These are phyloP conservation scores for Dryobates pubescens DNA, from an alignment of 2,797 vertebrate genomes.

Conservation along the genomic window DNA sequence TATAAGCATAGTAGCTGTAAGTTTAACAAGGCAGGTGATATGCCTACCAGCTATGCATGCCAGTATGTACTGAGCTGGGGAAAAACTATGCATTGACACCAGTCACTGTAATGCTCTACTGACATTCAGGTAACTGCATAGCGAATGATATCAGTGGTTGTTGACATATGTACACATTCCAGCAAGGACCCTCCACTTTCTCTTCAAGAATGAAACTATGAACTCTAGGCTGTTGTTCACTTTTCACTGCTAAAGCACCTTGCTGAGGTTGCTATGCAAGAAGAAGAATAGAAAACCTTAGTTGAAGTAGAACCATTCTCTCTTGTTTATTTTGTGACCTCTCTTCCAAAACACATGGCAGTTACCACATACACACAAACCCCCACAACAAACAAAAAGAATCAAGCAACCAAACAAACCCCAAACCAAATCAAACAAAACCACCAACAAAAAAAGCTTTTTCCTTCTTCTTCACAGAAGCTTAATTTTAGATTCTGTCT, in stretches of 20 bases:
- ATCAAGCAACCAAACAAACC: too few species aligned
- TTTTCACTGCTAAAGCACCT: neutral
- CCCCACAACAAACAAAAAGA: too few species aligned
- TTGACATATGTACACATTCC: neutral
- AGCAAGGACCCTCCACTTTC: neutral
- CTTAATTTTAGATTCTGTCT: neutral
- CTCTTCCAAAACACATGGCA: neutral
- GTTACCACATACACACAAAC: neutral
- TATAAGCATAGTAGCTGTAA: accelerated
- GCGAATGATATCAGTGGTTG: neutral
- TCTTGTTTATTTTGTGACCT: neutral
- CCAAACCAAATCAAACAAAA: too few species aligned
- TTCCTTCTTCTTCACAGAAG: neutral
- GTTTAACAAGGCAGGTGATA: neutral
- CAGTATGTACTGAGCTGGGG: neutral
- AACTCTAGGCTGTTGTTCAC: neutral
- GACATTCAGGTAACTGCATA: neutral
- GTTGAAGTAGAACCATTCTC: neutral
- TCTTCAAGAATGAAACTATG: neutral
- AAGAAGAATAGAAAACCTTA: neutral
- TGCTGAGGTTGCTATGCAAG: accelerated
- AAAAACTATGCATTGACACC: neutral
- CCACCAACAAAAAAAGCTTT: too few species aligned
- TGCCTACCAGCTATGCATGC: accelerated
- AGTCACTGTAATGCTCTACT: neutral